Conservation (phyloP, 2,888 invertebrate species). For the Nasonovia ribisnigri region DNA sequence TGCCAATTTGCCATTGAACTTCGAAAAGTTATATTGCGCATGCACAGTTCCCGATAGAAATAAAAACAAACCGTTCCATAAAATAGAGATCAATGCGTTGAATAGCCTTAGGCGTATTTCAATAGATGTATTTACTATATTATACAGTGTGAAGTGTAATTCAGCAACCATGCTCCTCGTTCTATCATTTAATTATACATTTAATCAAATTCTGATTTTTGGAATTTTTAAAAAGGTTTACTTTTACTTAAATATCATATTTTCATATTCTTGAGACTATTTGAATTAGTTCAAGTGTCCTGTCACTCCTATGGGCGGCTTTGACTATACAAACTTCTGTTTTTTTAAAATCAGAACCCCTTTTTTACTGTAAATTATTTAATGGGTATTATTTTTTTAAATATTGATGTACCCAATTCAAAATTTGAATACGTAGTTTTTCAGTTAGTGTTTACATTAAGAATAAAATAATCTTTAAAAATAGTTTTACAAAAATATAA, state of each 20-base stretch:
- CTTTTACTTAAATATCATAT: neutral
- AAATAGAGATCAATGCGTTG: neutral
- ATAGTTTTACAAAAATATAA: neutral
- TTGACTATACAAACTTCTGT: too few relatives aligned
- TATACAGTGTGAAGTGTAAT: neutral
- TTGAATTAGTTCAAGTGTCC: neutral
- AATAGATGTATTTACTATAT: neutral
- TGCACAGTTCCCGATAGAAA: neutral
- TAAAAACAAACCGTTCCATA: neutral
- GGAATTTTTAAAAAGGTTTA: neutral
- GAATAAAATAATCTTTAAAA: too few relatives aligned
- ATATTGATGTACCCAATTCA: too few relatives aligned
- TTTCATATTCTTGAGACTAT: neutral
- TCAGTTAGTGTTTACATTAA: too few relatives aligned
- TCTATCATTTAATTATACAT: neutral
- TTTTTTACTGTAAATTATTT: neutral
- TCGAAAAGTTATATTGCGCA: neutral
- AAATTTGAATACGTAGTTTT: too few relatives aligned
- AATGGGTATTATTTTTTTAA: too few relatives aligned
- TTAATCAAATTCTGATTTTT: neutral
- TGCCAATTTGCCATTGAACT: neutral
- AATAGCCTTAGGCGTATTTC: neutral
- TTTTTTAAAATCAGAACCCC: too few relatives aligned
- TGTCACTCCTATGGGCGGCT: too few relatives aligned
- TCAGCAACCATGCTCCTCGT: neutral